These are phyloP conservation scores for Ictalurus furcatus DNA, from an alignment of 2,113 vertebrate genomes.

Conservation along the genomic window DNA sequence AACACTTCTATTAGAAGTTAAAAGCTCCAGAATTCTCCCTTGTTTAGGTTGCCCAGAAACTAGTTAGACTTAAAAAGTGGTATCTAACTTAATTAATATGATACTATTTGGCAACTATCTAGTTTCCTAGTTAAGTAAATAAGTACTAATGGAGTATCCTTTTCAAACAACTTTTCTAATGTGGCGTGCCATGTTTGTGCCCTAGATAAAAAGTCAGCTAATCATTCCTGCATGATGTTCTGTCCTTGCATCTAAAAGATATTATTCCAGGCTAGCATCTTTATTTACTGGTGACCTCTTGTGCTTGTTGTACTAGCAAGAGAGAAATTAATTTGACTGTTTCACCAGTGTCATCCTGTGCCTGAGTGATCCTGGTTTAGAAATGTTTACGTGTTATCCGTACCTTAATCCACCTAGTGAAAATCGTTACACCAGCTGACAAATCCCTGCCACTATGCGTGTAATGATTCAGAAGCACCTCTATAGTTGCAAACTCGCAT, in stretches of 20 bases:
- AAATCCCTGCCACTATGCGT: neutral
- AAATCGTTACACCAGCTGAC: neutral
- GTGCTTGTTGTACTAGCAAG: too few relatives aligned
- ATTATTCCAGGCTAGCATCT: neutral
- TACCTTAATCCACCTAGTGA: neutral
- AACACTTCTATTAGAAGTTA: too few relatives aligned
- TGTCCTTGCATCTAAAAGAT: neutral
- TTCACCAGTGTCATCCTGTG: neutral
- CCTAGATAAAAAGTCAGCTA: neutral
- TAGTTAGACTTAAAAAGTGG: too few relatives aligned
- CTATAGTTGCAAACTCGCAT: neutral
- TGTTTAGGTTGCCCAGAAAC: neutral
- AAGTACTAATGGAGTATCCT: neutral
- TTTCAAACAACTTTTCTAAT: neutral
- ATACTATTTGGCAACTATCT: too few relatives aligned
- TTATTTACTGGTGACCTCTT: neutral
- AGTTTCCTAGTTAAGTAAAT: too few relatives aligned
- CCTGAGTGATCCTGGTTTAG: neutral
- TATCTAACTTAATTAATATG: too few relatives aligned
- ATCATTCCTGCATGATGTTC: neutral
- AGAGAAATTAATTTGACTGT: neutral
- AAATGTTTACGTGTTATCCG: neutral
- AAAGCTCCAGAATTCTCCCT: too few relatives aligned
- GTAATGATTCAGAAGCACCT: neutral
- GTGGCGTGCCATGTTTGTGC: neutral